A percentile compares a stretch with the other conserved stretches of the same genome.
phyloP scores from a whole-genome alignment of 2,888 invertebrate genomes.

The Altica lythri region DNA sequence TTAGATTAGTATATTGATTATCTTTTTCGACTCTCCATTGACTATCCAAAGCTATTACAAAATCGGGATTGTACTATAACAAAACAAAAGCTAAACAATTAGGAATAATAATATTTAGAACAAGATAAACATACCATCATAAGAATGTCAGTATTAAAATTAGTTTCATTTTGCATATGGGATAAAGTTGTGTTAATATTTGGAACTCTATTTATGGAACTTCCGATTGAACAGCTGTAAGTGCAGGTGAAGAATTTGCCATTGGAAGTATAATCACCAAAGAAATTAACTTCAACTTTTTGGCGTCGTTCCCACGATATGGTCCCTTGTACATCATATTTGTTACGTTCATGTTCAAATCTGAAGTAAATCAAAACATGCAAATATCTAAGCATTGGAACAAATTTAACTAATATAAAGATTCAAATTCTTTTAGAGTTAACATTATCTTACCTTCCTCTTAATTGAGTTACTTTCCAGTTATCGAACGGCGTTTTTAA shows the following conservation, averaged over 20 bases:
- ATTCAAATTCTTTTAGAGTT: no score
- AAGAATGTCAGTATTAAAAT: conserved; percentile 60
- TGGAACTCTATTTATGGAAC: conserved; percentile 65
- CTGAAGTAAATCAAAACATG: conserved; percentile 44
- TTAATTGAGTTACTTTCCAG: conserved; percentile 62
- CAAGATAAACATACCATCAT: conserved; percentile 60
- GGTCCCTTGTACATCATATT: conserved; percentile 61
- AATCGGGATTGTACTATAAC: conserved; percentile 68
- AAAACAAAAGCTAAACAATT: conserved; percentile 3
- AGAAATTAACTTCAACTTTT: conserved; percentile 61
- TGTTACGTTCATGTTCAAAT: conserved; percentile 59
- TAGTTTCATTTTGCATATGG: conserved; percentile 61
- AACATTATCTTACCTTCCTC: conserved; percentile 56
- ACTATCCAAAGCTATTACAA: conserved; percentile 70
- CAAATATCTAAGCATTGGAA: background rate
- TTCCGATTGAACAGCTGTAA: conserved; percentile 61
- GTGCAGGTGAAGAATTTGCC: conserved; percentile 58
- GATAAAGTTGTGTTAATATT: conserved; percentile 62
- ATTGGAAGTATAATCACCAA: conserved; percentile 59
- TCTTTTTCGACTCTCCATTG: conserved; percentile 69
- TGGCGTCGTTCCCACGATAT: conserved; percentile 67
- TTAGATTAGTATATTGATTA: conserved; percentile 64
- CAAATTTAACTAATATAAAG: background rate
- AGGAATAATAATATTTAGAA: no score
- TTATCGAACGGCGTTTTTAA: conserved; percentile 64